These are phyloP conservation scores for Caenorhabditis sulstoni DNA, from an alignment of 2,888 invertebrate species.

Conservation along the genomic window DNA sequence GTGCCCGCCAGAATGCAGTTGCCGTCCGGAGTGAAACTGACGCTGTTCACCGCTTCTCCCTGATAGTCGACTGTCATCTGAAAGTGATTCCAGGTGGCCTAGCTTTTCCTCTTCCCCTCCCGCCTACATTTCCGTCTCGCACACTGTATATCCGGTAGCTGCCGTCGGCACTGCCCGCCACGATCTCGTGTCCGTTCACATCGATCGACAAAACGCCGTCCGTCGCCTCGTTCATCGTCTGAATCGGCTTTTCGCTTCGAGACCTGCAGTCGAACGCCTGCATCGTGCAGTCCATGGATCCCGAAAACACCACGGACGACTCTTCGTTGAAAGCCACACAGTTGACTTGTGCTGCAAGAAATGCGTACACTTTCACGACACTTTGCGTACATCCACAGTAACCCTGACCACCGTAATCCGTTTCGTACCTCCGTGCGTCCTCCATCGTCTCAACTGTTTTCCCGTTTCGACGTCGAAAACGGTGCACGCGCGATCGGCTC, in stretches of 20 bases:
- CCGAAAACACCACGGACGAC: slow-evolving; percentile 92
- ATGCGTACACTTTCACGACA: no score
- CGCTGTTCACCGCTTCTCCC: slow-evolving; percentile 88
- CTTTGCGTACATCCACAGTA: background rate
- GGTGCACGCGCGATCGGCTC: slow-evolving; percentile 93
- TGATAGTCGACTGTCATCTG: slow-evolving; percentile 87
- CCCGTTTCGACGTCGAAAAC: slow-evolving; percentile 97
- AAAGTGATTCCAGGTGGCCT: slow-evolving; percentile 19
- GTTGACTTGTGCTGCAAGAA: slow-evolving; percentile 87
- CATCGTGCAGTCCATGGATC: slow-evolving; percentile 93
- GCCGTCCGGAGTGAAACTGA: slow-evolving; percentile 91
- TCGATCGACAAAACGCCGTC: slow-evolving; percentile 86
- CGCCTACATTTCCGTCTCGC: slow-evolving; percentile 87
- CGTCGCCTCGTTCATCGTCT: slow-evolving; percentile 90
- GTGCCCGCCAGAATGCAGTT: slow-evolving; percentile 92
- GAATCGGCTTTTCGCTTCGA: slow-evolving; percentile 86
- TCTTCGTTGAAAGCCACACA: slow-evolving; percentile 94
- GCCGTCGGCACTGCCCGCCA: slow-evolving; percentile 92
- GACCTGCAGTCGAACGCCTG: slow-evolving; percentile 91
- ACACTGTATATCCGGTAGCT: slow-evolving; percentile 92
- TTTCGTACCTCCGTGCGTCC: slow-evolving; percentile 87
- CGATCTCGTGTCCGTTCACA: slow-evolving; percentile 91
- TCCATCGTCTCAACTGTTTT: slow-evolving; percentile 88
- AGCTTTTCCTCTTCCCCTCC: background rate
- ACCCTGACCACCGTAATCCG: no score